phyloP scores from a whole-genome alignment of 2,797 vertebrate species.

The Enoplosus armatus region DNA sequence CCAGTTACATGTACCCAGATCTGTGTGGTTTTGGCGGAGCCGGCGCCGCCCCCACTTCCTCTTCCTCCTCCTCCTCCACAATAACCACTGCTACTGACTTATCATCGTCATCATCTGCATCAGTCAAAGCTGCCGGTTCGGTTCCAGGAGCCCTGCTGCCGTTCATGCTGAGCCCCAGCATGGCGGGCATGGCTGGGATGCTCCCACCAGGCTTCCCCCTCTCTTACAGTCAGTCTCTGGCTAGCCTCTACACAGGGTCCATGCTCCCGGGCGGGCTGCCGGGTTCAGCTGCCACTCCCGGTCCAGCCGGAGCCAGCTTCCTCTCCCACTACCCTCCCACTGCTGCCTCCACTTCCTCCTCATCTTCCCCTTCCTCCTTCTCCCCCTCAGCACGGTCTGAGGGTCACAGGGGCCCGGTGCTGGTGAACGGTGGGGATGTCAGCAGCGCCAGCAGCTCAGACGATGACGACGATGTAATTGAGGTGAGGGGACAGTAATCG shows the following conservation, averaged over 20 bases:
- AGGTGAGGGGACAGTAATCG: slow-evolving; percentile 90
- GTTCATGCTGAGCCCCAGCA: slow-evolving; percentile 89
- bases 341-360: slow-evolving; percentile 66
- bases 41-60: slow-evolving; percentile 83
- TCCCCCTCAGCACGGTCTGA: slow-evolving; percentile 63
- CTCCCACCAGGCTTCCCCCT: slow-evolving; percentile 89
- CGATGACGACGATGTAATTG: slow-evolving; percentile 89
- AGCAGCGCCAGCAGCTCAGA: slow-evolving; percentile 65
- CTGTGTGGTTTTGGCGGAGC: slow-evolving; percentile 83
- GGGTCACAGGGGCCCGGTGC: slow-evolving; percentile 44
- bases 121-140: slow-evolving; percentile 57
- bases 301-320: slow-evolving; percentile 85
- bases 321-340: slow-evolving; percentile 88
- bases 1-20: slow-evolving; percentile 91
- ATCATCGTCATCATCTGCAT: slow-evolving; percentile 73
- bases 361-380: slow-evolving; percentile 85
- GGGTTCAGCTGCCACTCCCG: slow-evolving; percentile 80
- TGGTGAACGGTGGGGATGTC: slow-evolving; percentile 62
- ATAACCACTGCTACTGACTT: slow-evolving; percentile 85
- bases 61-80: slow-evolving; percentile 83
- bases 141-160: slow-evolving; percentile 88
- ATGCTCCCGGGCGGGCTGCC: slow-evolving; percentile 90
- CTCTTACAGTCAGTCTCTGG: slow-evolving; percentile 91
- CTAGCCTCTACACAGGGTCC: slow-evolving; percentile 89
- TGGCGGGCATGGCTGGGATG: slow-evolving; percentile 87